phyloP scores from a whole-genome alignment of 1,140 invertebrate genomes.

The Xylocopa sonorina region DNA sequence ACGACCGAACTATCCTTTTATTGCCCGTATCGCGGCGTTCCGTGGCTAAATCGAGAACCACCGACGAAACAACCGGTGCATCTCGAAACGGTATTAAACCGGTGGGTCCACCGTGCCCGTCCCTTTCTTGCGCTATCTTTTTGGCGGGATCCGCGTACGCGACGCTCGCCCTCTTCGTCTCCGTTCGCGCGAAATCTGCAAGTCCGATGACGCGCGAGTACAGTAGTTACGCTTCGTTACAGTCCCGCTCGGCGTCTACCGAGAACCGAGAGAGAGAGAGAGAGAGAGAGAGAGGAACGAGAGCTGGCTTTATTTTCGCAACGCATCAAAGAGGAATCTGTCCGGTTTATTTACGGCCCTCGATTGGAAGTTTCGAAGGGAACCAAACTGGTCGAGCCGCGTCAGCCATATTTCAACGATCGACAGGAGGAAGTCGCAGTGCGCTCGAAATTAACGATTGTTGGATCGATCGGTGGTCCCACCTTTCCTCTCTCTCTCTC shows the following conservation, averaged over 20 bases:
- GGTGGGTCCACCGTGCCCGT: background rate
- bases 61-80: conserved; percentile 15
- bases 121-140: background rate
- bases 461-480: conserved; percentile 28
- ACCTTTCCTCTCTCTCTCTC: no score
- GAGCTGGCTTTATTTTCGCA: conserved; percentile 10
- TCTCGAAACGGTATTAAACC: conserved; percentile 24
- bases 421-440: conserved; percentile 54
- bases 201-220: background rate
- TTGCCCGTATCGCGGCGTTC: conserved; percentile 41
- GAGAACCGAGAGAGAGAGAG: background rate
- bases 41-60: conserved; percentile 58
- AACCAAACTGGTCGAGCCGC: conserved; percentile 17
- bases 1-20: conserved; percentile 50
- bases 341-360: conserved; percentile 16
- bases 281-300: no score
- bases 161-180: background rate
- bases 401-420: conserved; percentile 41
- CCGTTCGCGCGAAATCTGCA: background rate
- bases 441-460: conserved; percentile 33
- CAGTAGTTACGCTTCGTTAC: background rate
- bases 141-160: background rate
- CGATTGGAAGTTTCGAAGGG: conserved; percentile 35
- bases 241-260: background rate
- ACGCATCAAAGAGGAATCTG: conserved; percentile 18